phyloP scores from a whole-genome alignment of 1,140 invertebrate species.

The Aphelenchoides fujianensis region DNA sequence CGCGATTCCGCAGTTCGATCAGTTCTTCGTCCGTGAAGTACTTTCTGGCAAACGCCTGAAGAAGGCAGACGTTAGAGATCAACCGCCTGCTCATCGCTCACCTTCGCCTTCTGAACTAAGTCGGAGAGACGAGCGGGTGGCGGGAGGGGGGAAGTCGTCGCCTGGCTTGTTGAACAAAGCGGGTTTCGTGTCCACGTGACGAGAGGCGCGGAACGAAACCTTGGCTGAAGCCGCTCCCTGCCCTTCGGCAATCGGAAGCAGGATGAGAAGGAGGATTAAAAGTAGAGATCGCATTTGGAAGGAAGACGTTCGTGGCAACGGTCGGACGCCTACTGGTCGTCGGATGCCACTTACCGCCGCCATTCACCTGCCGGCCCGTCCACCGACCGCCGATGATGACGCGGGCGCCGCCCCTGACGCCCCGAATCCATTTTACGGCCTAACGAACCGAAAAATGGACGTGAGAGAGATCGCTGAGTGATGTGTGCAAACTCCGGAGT shows the following conservation, averaged over 20 bases:
- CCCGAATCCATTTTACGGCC: constrained; percentile 1
- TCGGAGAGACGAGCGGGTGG: constrained; percentile 8
- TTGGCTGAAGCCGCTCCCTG: background rate
- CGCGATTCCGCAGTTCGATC: constrained; percentile 12
- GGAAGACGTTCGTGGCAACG: too few relatives aligned
- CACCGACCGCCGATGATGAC: too few relatives aligned
- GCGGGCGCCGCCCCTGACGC: too few relatives aligned
- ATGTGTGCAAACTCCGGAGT: too few relatives aligned
- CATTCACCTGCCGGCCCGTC: too few relatives aligned
- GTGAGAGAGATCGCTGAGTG: background rate
- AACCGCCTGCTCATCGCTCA: too few relatives aligned
- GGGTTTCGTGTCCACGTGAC: background rate
- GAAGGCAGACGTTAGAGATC: too few relatives aligned
- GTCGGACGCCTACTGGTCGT: too few relatives aligned
- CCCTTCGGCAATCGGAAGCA: background rate
- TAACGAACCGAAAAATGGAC: background rate
- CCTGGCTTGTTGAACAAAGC: background rate
- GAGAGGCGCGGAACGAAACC: background rate
- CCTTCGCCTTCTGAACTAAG: constrained; percentile 18
- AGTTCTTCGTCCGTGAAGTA: constrained; percentile 21
- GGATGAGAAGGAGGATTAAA: background rate
- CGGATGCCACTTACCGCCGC: too few relatives aligned
- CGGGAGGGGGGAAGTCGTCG: background rate
- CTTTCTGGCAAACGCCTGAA: constrained; percentile 16
- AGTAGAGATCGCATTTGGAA: too few relatives aligned